Evolutionary conservation across 2,113 vertebrate species (phyloP), one percentile per base, ranked within the genome.

Genomic region (Reinhardtius hippoglossoides): DNA sequence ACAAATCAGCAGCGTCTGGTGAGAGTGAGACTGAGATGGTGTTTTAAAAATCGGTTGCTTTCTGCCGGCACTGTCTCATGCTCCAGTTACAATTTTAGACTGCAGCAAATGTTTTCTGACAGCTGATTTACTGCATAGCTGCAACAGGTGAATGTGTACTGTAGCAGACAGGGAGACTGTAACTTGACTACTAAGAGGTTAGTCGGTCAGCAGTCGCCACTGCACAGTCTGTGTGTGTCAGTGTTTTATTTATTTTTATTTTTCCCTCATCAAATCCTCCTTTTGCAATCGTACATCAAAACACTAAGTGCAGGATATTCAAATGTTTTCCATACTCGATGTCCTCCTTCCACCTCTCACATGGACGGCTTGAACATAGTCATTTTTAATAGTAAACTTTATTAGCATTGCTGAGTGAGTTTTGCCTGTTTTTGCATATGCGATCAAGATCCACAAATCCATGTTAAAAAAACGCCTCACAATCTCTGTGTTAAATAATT

Each of bases 61-160:
- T 63, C 57, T 10, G 18, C 80, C 31, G 73, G 57, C 31, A 16
- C 82, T 54, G 66, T 57, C 61, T 27, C 20, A 26, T 66, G 60
- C 65, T 52, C 60, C 6, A 16, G 73, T 62, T 77, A 58, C 73
- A 80, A 23, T 80, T 85, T 87, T 84, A 78, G 83, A 81, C 79
- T 67, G 72, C 58, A 77, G 76, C 78, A 84, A 71, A 87, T 82
- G 78, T 80, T 82, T 68, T 63, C 54, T 72, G 56, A 68, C 75
- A 72, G 84, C 62, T 46, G 54, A 80, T 72, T 78, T 67, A 65
- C 74, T 87, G 74, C 79, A 75, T 54, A 26, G 69, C 72, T 56
- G 18, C 73, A 83, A 81, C 83, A 89, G 80, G 76, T 84, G 86
- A 82, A 58, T 42, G 59, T 20, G 23, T 31, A 24, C 56, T 42